phyloP scores from a whole-genome alignment of 2,888 invertebrate genomes.

The Scelioninae gen. 1 region DNA sequence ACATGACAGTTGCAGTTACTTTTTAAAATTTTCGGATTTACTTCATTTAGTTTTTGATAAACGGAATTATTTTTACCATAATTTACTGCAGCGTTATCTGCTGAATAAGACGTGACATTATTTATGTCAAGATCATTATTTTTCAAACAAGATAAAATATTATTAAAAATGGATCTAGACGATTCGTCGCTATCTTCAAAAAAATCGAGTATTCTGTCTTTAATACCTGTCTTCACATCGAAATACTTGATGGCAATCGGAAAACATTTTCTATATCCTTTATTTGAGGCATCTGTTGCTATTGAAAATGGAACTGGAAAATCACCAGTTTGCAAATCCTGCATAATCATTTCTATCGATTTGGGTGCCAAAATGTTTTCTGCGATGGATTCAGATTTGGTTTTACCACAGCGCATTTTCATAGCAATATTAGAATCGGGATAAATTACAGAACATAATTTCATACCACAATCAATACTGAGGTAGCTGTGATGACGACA shows the following conservation, averaged over 20 bases:
- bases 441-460: too few relatives aligned
- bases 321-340: constrained; percentile 20
- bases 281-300: constrained; percentile 46
- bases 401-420: constrained; percentile 50
- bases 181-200: constrained; percentile 49
- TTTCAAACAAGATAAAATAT: background rate
- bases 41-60: constrained; percentile 43
- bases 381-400: constrained; percentile 50
- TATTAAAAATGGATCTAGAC: constrained; percentile 1
- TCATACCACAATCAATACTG: too few relatives aligned
- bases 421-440: constrained; percentile 42
- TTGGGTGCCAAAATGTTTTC: constrained; percentile 43
- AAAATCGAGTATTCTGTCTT: constrained; percentile 31
- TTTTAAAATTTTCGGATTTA: constrained; percentile 62
- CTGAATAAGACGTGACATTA: constrained; percentile 36
- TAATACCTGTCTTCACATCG: constrained; percentile 18
- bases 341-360: constrained; percentile 24
- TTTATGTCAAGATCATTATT: constrained; percentile 18
- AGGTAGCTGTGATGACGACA: too few relatives aligned
- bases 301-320: constrained; percentile 22
- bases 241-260: constrained; percentile 41
- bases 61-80: constrained; percentile 64
- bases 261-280: constrained; percentile 47
- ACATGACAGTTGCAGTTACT: constrained; percentile 71
- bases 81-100: constrained; percentile 65